Percentiles rank a stretch among this genome's conserved stretches.
Evolutionary conservation across 1,140 invertebrate species (phyloP).

Genomic region (Tribolium madens): DNA sequence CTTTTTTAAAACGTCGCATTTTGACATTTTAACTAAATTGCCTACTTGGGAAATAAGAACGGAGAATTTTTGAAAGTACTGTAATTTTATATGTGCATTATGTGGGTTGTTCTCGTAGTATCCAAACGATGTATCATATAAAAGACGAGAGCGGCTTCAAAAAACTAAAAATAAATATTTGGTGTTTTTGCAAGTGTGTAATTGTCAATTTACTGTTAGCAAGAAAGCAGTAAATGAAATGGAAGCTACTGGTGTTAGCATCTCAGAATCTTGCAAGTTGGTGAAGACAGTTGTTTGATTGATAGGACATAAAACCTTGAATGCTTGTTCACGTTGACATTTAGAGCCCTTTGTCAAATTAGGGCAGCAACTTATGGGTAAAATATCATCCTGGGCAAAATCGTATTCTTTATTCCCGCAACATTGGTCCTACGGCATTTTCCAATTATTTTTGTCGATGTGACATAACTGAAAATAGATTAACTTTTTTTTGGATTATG

Average conservation of each 20-base stretch:
- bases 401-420: background rate
- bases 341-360: background rate
- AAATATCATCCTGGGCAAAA: background rate
- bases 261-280: background rate
- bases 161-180: background rate
- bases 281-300: background rate
- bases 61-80: background rate
- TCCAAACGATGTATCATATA: background rate
- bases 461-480: background rate
- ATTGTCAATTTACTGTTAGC: background rate
- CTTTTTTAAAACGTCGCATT: background rate
- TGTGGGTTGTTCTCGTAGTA: background rate
- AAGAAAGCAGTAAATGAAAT: background rate
- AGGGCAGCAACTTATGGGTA: background rate
- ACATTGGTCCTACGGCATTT: background rate
- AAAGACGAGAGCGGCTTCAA: background rate
- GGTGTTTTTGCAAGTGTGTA: background rate
- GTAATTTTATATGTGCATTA: background rate
- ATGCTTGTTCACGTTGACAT: background rate
- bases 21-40: background rate
- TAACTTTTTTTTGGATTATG: background rate
- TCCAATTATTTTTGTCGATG: background rate
- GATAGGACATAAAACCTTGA: background rate
- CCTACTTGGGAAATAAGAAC: background rate
- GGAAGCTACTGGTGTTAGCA: background rate